Conservation (phyloP, 2,113 vertebrate genomes). For the Coptodon bakossiorum region DNA sequence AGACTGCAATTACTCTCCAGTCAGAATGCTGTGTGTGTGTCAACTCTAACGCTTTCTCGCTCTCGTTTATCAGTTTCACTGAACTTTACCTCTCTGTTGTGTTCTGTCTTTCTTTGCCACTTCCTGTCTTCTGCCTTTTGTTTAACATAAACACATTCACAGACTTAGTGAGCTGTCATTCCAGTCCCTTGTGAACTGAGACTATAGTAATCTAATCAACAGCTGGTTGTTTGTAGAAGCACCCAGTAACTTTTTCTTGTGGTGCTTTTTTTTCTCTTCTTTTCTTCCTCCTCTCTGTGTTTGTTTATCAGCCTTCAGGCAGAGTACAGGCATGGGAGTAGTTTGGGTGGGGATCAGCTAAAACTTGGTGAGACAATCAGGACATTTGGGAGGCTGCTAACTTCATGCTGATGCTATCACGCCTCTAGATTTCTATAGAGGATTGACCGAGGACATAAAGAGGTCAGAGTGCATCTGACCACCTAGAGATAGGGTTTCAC, state of each 20-base stretch:
- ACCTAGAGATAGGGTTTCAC: not conserved
- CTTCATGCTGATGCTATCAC: conserved; percentile 23
- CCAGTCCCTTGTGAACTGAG: not conserved
- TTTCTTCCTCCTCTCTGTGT: not conserved
- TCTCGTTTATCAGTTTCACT: conserved; percentile 19
- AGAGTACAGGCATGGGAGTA: conserved; percentile 20
- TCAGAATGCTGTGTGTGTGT: not conserved
- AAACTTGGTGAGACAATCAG: conserved; percentile 40
- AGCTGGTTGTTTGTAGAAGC: conserved; percentile 11
- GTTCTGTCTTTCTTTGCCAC: not conserved
- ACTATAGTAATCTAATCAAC: conserved; percentile 39
- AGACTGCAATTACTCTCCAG: not conserved
- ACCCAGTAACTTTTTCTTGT: not conserved
- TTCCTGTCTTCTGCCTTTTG: conserved; percentile 16
- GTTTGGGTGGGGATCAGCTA: not conserved
- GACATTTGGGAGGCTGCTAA: conserved; percentile 14
- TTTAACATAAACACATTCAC: not conserved
- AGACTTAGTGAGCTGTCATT: conserved; percentile 5
- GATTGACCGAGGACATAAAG: not conserved
- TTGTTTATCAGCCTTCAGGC: conserved; percentile 38
- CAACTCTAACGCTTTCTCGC: not conserved
- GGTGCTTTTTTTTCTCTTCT: not conserved
- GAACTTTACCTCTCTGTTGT: not conserved
- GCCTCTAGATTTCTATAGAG: not conserved
- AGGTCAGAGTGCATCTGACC: not conserved